phyloP scores from a whole-genome alignment of 2,888 invertebrate species.

The Orchesellides sinensis region DNA sequence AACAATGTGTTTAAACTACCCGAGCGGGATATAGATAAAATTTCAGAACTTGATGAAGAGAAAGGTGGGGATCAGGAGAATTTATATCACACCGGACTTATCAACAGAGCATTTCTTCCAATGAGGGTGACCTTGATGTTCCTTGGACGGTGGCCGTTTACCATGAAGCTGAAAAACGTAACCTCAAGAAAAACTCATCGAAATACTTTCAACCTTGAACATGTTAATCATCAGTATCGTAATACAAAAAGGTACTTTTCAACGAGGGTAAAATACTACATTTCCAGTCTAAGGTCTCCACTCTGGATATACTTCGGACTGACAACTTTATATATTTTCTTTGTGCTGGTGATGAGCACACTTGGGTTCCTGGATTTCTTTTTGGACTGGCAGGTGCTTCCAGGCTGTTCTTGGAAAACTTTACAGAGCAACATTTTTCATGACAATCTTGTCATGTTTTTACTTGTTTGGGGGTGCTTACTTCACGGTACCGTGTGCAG shows the following conservation, averaged over 20 bases:
- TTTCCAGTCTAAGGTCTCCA: slow-evolving; percentile 29
- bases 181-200: background rate
- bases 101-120: slow-evolving; percentile 59
- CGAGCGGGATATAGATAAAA: background rate
- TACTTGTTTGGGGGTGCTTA: slow-evolving; percentile 73
- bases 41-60: background rate
- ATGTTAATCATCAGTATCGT: background rate
- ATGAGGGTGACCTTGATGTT: slow-evolving; percentile 53
- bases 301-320: slow-evolving; percentile 68
- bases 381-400: slow-evolving; percentile 65
- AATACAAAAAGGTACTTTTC: background rate
- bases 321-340: slow-evolving; percentile 55
- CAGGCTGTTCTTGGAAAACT: slow-evolving; percentile 42
- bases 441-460: slow-evolving; percentile 72
- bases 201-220: background rate
- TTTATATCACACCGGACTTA: slow-evolving; percentile 49
- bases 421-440: slow-evolving; percentile 35
- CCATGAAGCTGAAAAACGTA: background rate
- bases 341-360: slow-evolving; percentile 63
- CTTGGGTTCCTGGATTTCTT: slow-evolving; percentile 68
- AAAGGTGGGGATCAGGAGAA: background rate
- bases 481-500: slow-evolving; percentile 68
- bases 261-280: slow-evolving; percentile 15
- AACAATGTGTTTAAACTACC: slow-evolving; percentile 24
- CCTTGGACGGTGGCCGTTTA: slow-evolving; percentile 69